Conservation (phyloP, 2,797 vertebrate species). For the Paratrypauchen microcephalus region DNA sequence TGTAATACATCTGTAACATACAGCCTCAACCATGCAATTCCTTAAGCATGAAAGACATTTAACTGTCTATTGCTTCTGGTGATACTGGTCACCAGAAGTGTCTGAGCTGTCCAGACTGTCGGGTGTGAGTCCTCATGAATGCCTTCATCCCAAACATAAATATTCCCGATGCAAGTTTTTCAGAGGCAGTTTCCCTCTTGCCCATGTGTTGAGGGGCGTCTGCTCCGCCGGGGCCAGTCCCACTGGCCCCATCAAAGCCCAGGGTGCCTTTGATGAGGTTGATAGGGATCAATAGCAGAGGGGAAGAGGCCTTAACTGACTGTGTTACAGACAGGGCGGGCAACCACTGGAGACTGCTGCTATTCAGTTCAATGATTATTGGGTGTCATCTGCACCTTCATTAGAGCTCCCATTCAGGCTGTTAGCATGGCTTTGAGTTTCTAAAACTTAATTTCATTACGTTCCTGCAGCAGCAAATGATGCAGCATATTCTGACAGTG, state of each 20-base stretch:
- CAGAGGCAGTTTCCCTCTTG: slow-evolving; percentile 3
- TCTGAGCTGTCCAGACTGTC: background rate
- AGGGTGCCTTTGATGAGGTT: slow-evolving; percentile 65
- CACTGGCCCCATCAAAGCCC: slow-evolving; percentile 63
- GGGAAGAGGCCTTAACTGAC: slow-evolving; percentile 69
- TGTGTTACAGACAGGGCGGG: slow-evolving; percentile 70
- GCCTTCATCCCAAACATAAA: background rate
- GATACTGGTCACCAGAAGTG: background rate
- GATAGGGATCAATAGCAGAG: slow-evolving; percentile 74
- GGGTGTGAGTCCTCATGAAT: slow-evolving; percentile 17
- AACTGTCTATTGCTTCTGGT: background rate
- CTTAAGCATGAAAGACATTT: background rate
- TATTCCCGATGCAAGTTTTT: slow-evolving; percentile 8
- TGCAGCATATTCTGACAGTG: background rate
- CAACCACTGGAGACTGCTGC: slow-evolving; percentile 55
- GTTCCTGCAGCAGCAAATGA: background rate
- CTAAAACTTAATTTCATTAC: background rate
- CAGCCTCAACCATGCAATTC: background rate
- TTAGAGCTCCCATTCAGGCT: slow-evolving; percentile 30
- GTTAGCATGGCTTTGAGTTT: background rate
- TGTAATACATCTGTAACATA: background rate
- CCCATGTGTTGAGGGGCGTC: slow-evolving; percentile 43
- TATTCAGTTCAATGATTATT: slow-evolving; percentile 64
- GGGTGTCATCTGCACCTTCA: slow-evolving; percentile 56
- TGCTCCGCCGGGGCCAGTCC: slow-evolving; percentile 60